Base-by-base conservation (phyloP, 2,797 vertebrate species). In the Emydoidea blandingii region DNA sequence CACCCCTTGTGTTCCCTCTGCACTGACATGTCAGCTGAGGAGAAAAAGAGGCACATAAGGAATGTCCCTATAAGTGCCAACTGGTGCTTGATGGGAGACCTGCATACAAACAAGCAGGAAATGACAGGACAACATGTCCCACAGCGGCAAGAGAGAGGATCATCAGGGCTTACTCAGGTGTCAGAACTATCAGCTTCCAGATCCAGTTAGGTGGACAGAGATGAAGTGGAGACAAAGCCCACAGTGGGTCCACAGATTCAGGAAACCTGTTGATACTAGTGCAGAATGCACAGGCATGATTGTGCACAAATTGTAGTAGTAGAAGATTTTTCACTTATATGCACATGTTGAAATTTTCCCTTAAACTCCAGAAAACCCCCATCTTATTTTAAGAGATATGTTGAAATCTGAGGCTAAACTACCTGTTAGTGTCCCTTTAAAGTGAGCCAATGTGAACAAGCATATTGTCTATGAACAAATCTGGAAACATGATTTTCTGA, bases 401-500 rank as follows among this genome's bases (percentile, higher is more conserved):
- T 90, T 54, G 4, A 47, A 81, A 74, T 29, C 85, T 50, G 80
- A 89, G 53, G 5, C 53, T 78, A 21, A 92, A 86, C 74, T 47
- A 11, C 81, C 79, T 72, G 49, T 37, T 49, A 83, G 85, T 31
- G 79, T 50, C 91, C 68, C 53, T 96, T 96, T 88, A 12, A 2
- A 83, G 88, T 9, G 2, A 88, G 65, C 19, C 92, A 86, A 94
- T 89, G 94, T 87, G 95, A 97, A 89, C 53, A 74, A 62, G 27
- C 2, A 47, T 65, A 86, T 37, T 15, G 65, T n/a, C 68, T 83
- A n/a, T 3, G 89, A 94, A 52, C 89, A 94, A 90, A 92, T 95
- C 23, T 90, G 88, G 79, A 95, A 96, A 94, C 83, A 83, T 1
- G 31, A 87, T 85, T 96, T 97, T 86, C 68, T 86, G 83, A 97